Conservation (phyloP, 1,140 invertebrate species). For the Neoseiulus cucumeris region DNA sequence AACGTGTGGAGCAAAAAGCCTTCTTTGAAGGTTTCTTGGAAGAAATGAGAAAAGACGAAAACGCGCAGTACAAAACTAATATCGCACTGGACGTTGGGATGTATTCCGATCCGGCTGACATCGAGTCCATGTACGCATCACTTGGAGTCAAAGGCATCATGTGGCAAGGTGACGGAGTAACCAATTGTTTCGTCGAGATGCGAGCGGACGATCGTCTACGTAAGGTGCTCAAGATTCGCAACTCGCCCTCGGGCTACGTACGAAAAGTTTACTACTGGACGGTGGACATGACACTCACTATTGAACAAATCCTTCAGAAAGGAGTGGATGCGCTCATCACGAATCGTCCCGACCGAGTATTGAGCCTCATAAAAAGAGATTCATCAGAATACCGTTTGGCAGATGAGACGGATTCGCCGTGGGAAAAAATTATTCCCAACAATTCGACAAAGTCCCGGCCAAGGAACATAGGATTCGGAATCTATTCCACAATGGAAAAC, state of each 20-base stretch:
- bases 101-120: constrained; percentile 12
- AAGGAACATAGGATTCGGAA: neutral
- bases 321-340: constrained; percentile 19
- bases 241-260: constrained; percentile 12
- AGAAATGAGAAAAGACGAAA: too few species aligned
- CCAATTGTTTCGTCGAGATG: constrained; percentile 14
- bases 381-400: too few species aligned
- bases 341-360: constrained; percentile 16
- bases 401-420: too few species aligned
- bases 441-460: too few species aligned
- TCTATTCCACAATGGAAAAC: too few species aligned
- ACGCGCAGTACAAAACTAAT: too few species aligned
- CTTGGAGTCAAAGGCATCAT: constrained; percentile 10
- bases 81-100: constrained; percentile 14
- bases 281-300: constrained; percentile 4
- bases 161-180: constrained; percentile 18
- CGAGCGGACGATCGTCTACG: constrained; percentile 11
- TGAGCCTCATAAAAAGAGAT: too few species aligned
- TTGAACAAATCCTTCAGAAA: constrained; percentile 8
- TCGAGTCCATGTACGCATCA: constrained; percentile 14
- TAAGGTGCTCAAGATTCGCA: constrained; percentile 13
- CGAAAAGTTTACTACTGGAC: constrained; percentile 19
- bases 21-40: too few species aligned
- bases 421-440: too few species aligned
- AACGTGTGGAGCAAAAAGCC: neutral